These are phyloP conservation scores for Apantesis nais DNA, from an alignment of 2,888 invertebrate species.

Conservation along the genomic window DNA sequence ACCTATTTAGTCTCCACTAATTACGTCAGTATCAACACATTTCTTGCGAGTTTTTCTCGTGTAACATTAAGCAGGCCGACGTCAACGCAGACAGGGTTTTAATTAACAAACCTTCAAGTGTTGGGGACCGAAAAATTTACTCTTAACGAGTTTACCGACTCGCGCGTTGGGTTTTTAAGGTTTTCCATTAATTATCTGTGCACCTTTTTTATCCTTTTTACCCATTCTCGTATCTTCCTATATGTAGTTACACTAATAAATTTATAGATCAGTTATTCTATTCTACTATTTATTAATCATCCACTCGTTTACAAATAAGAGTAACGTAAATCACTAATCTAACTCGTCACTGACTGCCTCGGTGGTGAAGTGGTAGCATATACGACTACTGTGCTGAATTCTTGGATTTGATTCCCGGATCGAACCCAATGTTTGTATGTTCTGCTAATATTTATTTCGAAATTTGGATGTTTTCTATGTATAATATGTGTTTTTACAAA, in stretches of 20 bases:
- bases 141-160: slow-evolving; percentile 57
- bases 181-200: slow-evolving; percentile 20
- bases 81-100: slow-evolving; percentile 53
- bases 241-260: not conserved
- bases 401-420: too few species aligned
- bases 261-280: not conserved
- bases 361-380: too few species aligned
- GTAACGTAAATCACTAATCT: not conserved
- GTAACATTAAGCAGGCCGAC: slow-evolving; percentile 41
- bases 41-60: slow-evolving; percentile 43
- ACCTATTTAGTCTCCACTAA: slow-evolving; percentile 28
- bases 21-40: slow-evolving; percentile 35
- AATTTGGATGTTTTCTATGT: too few species aligned
- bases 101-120: slow-evolving; percentile 58
- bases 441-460: too few species aligned
- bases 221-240: not conserved
- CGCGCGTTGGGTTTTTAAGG: slow-evolving; percentile 22
- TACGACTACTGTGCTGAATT: too few species aligned
- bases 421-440: too few species aligned
- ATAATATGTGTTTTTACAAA: too few species aligned
- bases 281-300: not conserved
- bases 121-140: slow-evolving; percentile 50
- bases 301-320: not conserved
- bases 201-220: slow-evolving; percentile 2
- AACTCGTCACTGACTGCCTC: too few species aligned